phyloP scores from a whole-genome alignment of 2,797 vertebrate species.

The Loris lydekkerianus region DNA sequence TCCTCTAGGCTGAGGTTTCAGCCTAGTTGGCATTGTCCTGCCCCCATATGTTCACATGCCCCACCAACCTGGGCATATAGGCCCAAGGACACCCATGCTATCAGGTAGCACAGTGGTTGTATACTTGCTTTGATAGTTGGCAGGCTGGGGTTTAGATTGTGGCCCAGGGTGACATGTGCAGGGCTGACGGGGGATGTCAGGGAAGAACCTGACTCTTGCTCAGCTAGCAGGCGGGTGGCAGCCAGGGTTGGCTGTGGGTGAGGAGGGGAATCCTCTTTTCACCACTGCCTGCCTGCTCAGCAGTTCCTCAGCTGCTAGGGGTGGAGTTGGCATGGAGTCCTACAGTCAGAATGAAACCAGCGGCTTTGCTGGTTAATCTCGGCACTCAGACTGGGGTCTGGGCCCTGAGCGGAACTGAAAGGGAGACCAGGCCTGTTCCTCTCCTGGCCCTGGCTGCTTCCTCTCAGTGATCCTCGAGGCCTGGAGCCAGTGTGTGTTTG shows the following conservation, averaged over 20 bases:
- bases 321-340: neutral
- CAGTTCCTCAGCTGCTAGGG: conserved; percentile 45
- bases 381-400: neutral
- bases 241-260: neutral
- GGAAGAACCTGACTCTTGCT: neutral
- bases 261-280: neutral
- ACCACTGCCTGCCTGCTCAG: conserved; percentile 42
- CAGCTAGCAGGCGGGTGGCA: neutral
- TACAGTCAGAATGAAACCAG: conserved; percentile 57
- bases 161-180: neutral
- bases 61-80: neutral
- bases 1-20: neutral
- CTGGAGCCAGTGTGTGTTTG: neutral
- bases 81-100: neutral
- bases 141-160: neutral
- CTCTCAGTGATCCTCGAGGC: neutral
- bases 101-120: neutral
- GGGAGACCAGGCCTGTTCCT: conserved; percentile 19
- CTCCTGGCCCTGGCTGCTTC: conserved; percentile 33
- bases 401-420: conserved; percentile 52
- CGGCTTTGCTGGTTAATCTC: conserved; percentile 45
- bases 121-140: neutral
- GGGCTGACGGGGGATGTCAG: neutral
- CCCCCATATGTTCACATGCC: fast-evolving
- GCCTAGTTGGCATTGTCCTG: neutral